phyloP scores from a whole-genome alignment of 2,113 vertebrate genomes.

The Emydura subglobosa region DNA sequence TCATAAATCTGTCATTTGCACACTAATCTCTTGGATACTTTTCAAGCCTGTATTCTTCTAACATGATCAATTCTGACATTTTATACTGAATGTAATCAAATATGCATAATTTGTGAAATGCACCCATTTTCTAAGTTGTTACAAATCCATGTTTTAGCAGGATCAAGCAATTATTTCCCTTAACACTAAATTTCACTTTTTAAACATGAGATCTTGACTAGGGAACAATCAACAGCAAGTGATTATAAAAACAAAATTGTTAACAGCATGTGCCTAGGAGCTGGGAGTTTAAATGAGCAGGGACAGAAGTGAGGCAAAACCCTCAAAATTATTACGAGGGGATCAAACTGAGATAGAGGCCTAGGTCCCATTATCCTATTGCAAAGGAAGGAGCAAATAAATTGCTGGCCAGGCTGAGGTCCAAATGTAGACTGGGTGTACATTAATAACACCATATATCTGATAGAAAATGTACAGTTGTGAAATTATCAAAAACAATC shows the following conservation, averaged over 20 bases:
- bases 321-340: not conserved
- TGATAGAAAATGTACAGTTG: not conserved
- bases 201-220: not conserved
- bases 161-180: not conserved
- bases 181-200: not conserved
- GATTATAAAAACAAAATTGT: not conserved
- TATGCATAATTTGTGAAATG: not conserved
- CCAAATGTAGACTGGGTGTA: not conserved
- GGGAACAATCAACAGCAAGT: not conserved
- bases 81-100: not conserved
- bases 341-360: not conserved
- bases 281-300: not conserved
- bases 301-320: not conserved
- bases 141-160: not conserved
- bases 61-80: slow-evolving; percentile 4
- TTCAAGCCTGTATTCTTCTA: not conserved
- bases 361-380: not conserved
- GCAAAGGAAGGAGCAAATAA: not conserved
- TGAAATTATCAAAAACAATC: not conserved
- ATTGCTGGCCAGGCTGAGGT: not conserved
- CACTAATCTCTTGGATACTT: not conserved
- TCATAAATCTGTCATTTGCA: not conserved
- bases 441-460: not conserved
- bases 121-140: not conserved
- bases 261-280: not conserved